Evolutionary conservation across 1,140 invertebrate genomes (phyloP).

Genomic region (Ceratosolen fusciceps): DNA sequence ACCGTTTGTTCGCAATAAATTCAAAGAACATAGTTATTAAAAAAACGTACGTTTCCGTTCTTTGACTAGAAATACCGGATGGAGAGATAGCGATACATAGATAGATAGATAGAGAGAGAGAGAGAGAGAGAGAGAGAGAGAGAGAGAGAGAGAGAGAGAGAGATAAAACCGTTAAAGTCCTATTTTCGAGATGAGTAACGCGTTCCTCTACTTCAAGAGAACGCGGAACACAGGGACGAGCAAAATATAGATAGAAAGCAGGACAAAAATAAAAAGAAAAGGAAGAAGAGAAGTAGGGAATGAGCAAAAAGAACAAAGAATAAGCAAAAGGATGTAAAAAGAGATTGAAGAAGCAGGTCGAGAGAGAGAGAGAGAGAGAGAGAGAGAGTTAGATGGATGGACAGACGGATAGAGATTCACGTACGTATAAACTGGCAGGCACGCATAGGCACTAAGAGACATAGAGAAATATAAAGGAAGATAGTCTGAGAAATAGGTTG

Average conservation of each 20-base stretch:
- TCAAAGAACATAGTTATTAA: constrained; percentile 12
- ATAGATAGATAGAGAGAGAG: too few species aligned
- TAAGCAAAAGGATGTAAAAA: constrained; percentile 31
- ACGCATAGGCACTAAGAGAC: background rate
- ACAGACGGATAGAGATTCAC: background rate
- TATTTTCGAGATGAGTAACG: constrained; percentile 48
- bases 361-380: background rate
- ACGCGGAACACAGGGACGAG: constrained; percentile 18
- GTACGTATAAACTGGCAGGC: background rate
- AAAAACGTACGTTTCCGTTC: constrained; percentile 36
- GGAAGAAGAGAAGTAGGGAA: background rate
- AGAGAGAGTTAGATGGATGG: background rate
- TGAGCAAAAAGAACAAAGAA: constrained; percentile 9
- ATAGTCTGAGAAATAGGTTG: too few species aligned
- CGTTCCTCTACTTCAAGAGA: constrained; percentile 6
- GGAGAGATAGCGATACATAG: too few species aligned
- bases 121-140: too few species aligned
- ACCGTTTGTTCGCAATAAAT: constrained; percentile 25
- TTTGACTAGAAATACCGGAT: constrained; percentile 27
- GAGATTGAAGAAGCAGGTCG: constrained; percentile 35
- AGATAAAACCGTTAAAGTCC: constrained; percentile 47
- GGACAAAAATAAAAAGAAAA: constrained; percentile 20
- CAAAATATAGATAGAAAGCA: background rate
- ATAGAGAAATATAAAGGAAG: too few species aligned
- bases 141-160: constrained; percentile 16